These are phyloP conservation scores for Leptopilina boulardi DNA, from an alignment of 1,140 invertebrate genomes.

Conservation along the genomic window DNA sequence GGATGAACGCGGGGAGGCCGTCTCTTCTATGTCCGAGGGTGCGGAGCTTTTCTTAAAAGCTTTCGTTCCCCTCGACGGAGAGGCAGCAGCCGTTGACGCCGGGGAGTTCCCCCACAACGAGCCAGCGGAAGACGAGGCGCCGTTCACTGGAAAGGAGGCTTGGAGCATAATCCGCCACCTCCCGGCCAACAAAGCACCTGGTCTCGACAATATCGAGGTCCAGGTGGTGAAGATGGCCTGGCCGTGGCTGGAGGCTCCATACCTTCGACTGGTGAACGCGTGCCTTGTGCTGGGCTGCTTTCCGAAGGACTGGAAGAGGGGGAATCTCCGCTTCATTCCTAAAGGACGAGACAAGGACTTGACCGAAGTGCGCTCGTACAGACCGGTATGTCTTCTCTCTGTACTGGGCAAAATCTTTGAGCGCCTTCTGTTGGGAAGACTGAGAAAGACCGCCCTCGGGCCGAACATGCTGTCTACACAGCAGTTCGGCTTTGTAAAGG, in stretches of 20 bases:
- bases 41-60: too few species aligned
- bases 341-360: background rate
- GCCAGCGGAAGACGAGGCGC: background rate
- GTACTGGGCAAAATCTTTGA: slow-evolving; percentile 30
- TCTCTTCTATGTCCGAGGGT: too few species aligned
- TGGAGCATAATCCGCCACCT: background rate
- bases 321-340: background rate
- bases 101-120: background rate
- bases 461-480: background rate
- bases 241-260: background rate
- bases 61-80: background rate
- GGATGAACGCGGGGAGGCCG: background rate
- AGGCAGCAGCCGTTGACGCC: background rate
- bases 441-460: background rate
- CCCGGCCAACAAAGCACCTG: background rate
- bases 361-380: background rate
- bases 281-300: background rate
- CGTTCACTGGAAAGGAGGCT: background rate
- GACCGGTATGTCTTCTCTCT: background rate
- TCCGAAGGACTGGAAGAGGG: background rate
- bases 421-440: background rate
- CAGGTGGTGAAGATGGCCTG: too few species aligned
- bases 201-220: background rate
- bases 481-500: background rate
- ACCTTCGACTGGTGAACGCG: background rate